phyloP scores from a whole-genome alignment of 2,113 vertebrate species.

The Drymodes brunneopygia region DNA sequence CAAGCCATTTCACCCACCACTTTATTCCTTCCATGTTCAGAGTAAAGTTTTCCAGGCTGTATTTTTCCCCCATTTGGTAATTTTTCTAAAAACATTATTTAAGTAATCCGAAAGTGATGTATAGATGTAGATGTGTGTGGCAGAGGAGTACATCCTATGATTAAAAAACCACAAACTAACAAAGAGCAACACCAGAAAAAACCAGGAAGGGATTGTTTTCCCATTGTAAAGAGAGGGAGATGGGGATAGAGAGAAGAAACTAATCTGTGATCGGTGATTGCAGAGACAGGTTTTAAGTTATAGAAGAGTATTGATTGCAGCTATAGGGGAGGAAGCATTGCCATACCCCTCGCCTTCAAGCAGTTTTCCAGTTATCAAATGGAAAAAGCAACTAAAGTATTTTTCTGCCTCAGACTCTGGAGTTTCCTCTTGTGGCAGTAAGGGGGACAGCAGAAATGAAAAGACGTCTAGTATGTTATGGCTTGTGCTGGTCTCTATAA shows the following conservation, averaged over 20 bases:
- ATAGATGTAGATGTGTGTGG: neutral
- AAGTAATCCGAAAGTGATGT: neutral
- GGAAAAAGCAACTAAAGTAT: neutral
- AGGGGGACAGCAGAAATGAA: neutral
- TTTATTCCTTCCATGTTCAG: neutral
- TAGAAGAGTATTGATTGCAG: neutral
- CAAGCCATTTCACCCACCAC: neutral
- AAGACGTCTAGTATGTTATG: neutral
- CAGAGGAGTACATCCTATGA: neutral
- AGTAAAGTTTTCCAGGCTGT: neutral
- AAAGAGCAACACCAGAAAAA: fast-evolving
- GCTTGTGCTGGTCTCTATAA: neutral
- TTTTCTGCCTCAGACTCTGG: neutral
- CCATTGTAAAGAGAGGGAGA: neutral
- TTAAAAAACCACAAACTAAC: fast-evolving
- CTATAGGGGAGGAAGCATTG: neutral
- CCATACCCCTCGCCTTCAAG: neutral
- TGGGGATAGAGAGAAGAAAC: neutral
- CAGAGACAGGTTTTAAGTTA: neutral
- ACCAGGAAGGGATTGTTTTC: neutral
- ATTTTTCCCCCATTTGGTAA: neutral
- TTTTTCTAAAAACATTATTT: neutral
- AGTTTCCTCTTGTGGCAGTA: neutral
- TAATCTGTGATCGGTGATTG: neutral
- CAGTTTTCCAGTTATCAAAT: neutral